Conservation (phyloP, 2,888 invertebrate genomes). For the Synergus gifuensis region DNA sequence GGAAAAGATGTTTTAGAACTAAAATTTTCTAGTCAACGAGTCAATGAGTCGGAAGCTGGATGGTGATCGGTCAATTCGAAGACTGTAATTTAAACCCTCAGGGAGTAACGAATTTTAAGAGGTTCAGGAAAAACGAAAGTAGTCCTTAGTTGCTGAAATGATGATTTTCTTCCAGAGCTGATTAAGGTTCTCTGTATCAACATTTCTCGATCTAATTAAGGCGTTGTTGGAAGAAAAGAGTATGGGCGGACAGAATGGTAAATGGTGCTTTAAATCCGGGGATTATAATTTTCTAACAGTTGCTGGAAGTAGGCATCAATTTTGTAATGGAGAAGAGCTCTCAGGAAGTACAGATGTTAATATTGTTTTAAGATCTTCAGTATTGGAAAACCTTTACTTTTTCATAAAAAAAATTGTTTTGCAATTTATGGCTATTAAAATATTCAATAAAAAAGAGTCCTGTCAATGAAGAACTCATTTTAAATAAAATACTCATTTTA, state of each 20-base stretch:
- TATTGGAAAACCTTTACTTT: too few species aligned
- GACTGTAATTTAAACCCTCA: neutral
- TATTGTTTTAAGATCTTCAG: neutral
- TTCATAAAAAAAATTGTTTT: too few species aligned
- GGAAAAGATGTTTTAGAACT: too few species aligned
- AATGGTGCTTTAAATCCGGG: constrained; percentile 9
- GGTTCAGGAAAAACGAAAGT: neutral
- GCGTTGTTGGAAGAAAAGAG: neutral
- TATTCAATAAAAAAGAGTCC: too few species aligned
- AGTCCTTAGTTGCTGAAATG: neutral
- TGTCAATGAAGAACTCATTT: too few species aligned
- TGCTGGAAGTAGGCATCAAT: neutral
- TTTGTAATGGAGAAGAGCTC: neutral
- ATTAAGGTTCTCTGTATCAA: neutral
- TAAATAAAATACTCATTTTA: too few species aligned
- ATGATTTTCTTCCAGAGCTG: neutral
- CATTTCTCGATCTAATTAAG: constrained; percentile 15
- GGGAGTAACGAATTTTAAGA: neutral
- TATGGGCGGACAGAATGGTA: constrained; percentile 27
- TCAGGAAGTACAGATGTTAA: neutral
- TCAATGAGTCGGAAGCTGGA: neutral
- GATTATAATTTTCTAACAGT: constrained; percentile 3
- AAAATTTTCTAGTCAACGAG: neutral
- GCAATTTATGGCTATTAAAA: too few species aligned
- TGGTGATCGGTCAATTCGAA: neutral